Evolutionary conservation across 2,797 vertebrate genomes (phyloP), one percentile per base, ranked within the genome.

Genomic region (Tapirus indicus): DNA sequence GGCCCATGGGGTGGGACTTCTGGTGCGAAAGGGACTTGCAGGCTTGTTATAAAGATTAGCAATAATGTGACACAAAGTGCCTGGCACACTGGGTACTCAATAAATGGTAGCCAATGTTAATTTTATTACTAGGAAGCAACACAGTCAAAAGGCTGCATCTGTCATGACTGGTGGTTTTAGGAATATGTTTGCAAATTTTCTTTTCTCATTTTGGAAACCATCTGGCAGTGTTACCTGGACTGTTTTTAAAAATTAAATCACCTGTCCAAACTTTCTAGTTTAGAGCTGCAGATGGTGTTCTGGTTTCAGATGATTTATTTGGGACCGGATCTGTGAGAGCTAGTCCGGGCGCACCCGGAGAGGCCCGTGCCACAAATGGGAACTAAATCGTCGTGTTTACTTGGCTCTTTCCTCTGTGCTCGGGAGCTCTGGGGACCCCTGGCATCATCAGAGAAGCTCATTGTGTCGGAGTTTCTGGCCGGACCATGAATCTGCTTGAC

Each of bases 71-170:
- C 35, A 47, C 0, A 1, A 93, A 88, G 56, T 21, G 49, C 23
- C 72, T 74, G 38, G 74, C 60, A 95, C 68, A 49, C 0, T 75
- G 20, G 62, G 68, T 64, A 60, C 66, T 97, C 82, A 72, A 4
- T 52, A 88, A 74, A 88, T 86, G 35, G 25, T 38, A 56, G 32
- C 35, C 49, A 62, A 21, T 13, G 38, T 74, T 92, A 72, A 91
- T 21, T 88, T 58, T 54, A 80, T 86, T 47, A 91, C 56, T 27
- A 80, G 74, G 82, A 86, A 96, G 74, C 44, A 91, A 83, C 38
- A 94, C 94, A 95, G 88, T 71, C 52, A 79, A 94, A 96, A 92
- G 47, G 41, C 27, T 18, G 5, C 78, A 95, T 27, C 58, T 66
- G 79, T 18, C 78, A 92, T 20, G 54, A 89, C 38, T 1, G 2